phyloP scores from a whole-genome alignment of 2,888 invertebrate species.

The Trilocha varians region DNA sequence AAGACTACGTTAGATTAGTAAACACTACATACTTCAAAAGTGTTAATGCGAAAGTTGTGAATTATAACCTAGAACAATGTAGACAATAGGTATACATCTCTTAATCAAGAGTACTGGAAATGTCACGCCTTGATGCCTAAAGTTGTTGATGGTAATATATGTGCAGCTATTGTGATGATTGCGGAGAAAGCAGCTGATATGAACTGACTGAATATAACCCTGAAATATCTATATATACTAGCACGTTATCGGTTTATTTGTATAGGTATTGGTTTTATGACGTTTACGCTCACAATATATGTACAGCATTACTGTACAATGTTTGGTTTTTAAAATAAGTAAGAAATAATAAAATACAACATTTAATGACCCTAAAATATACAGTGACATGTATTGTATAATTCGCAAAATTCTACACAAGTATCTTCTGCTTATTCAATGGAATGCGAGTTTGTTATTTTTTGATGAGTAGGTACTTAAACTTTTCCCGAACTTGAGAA shows the following conservation, averaged over 20 bases:
- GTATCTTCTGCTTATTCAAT: no score
- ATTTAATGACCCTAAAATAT: no score
- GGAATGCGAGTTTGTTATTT: no score
- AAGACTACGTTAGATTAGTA: slow-evolving; percentile 20
- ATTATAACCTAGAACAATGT: slow-evolving; percentile 20
- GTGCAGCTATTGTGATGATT: slow-evolving; percentile 75
- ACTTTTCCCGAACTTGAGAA: no score
- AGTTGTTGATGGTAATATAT: slow-evolving; percentile 72
- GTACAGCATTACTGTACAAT: no score
- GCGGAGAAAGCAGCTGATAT: slow-evolving; percentile 75
- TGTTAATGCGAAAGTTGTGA: slow-evolving; percentile 17
- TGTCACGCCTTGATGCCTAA: slow-evolving; percentile 62
- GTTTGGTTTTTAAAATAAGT: no score
- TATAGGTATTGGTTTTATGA: neutral
- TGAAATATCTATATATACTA: neutral
- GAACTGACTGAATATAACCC: slow-evolving; percentile 43
- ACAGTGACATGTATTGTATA: no score
- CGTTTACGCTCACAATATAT: no score
- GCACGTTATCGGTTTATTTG: no score
- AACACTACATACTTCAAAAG: slow-evolving; percentile 23
- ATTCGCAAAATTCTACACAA: no score
- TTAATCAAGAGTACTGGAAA: slow-evolving; percentile 27
- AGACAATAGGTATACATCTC: slow-evolving; percentile 10
- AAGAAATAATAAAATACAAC: no score
- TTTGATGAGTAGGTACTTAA: no score